Conservation (phyloP, 2,113 vertebrate genomes). For the Grantiella picta region DNA sequence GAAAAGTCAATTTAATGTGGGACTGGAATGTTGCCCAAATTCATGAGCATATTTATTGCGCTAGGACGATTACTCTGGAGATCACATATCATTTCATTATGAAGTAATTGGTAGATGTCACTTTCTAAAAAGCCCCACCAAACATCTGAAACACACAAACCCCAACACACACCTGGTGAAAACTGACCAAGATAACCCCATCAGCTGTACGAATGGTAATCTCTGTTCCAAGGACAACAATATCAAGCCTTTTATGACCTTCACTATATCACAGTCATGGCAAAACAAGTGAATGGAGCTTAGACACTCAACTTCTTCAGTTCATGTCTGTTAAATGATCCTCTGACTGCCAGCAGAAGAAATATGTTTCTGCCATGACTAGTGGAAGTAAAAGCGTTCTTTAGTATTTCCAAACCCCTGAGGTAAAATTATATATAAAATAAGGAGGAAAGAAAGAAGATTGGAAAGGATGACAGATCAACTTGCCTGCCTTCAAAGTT, state of each 20-base stretch:
- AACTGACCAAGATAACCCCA: neutral
- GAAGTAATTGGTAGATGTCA: neutral
- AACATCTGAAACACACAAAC: neutral
- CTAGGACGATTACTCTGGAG: neutral
- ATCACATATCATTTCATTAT: neutral
- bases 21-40: neutral
- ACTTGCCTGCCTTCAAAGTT: neutral
- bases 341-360: neutral
- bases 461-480: neutral
- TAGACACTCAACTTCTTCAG: neutral
- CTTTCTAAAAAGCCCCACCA: neutral
- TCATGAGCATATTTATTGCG: neutral
- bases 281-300: neutral
- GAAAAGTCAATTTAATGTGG: neutral
- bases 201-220: neutral
- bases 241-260: neutral
- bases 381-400: neutral
- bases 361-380: neutral
- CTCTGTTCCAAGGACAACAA: neutral
- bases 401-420: neutral
- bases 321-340: neutral
- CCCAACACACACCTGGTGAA: neutral
- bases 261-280: neutral
- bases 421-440: neutral
- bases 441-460: neutral